These are phyloP conservation scores for Alouatta palliata DNA, from an alignment of 2,113 vertebrate genomes.

Conservation along the genomic window DNA sequence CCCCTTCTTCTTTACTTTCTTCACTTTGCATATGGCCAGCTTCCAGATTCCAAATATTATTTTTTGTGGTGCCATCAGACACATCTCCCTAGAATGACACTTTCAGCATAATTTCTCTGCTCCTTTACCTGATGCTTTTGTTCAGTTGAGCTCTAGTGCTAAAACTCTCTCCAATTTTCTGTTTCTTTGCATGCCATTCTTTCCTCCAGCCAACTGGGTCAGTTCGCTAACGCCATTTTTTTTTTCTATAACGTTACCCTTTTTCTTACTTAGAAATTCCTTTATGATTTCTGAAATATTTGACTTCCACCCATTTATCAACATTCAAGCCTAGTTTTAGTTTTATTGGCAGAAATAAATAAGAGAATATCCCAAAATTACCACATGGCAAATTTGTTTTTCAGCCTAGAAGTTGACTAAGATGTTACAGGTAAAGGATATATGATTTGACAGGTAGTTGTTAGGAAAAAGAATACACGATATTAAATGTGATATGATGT, in stretches of 20 bases:
- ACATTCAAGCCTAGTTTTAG: not conserved
- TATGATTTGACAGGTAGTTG: not conserved
- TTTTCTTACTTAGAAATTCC: not conserved
- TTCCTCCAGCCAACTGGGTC: not conserved
- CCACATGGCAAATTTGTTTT: not conserved
- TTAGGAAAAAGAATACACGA: not conserved
- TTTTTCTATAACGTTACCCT: not conserved
- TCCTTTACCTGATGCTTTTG: not conserved
- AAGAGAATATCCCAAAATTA: not conserved
- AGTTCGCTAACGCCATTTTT: not conserved
- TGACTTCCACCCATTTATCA: not conserved
- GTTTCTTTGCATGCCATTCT: not conserved
- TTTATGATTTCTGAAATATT: not conserved
- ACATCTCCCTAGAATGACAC: not conserved
- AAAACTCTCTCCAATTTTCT: not conserved
- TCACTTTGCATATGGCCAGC: not conserved
- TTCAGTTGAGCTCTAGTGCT: not conserved
- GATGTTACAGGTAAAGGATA: rapidly evolving
- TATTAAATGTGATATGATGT: not conserved
- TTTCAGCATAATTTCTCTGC: not conserved
- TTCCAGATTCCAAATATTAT: not conserved
- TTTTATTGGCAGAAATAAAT: not conserved
- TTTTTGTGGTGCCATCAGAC: not conserved
- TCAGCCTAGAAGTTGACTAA: not conserved
- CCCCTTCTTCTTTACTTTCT: not conserved